Base-by-base conservation (phyloP, 2,797 vertebrate species). In the Enteromius treurensis region DNA sequence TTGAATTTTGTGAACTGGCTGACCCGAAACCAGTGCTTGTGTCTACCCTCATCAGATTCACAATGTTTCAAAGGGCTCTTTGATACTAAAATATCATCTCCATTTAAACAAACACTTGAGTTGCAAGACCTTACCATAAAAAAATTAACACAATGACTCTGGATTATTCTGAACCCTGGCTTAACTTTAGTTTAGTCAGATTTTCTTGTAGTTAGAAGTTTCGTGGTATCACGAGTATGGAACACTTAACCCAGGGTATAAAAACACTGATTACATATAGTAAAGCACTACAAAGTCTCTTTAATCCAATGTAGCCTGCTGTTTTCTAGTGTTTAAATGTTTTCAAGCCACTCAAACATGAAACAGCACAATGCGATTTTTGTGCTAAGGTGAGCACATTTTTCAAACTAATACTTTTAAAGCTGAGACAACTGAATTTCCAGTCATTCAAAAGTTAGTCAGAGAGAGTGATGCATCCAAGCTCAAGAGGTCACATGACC, bases 401-500 rank as follows among this genome's bases (percentile, higher is more conserved):
- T 10, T 49, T 3, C 3, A 47, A 21, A 37, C 19, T 4, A 53
- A 53, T 21, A n/a, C 42, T 32, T 34, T 5, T 37, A 51, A 76
- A 82, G 53, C 71, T 55, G 26, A 75, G 34, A 79, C n/a, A 32
- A 83, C 79, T 86, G 62, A 60, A 45, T 32, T 78, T 79, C 37
- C 60, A 42, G 62, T 87, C 73, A 62, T 84, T 83, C n/a, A 32
- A 86, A 74, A 68, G 45, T 80, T 15, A 84, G 37, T 42, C 42
- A 34, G 71, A 77, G 78, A 71, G 70, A 62, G 11, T 40, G 21
- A 49, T 80, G 71, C 49, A 81, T 23, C 82, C 80, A 62, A 58
- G 60, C 29, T 80, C 67, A 40, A 68, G 21, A 5, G 47, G 67
- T 87, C 86, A 88, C 77, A 75, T 86, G 86, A 85, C 69, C 79